Evolutionary conservation across 2,113 vertebrate genomes (phyloP).

Genomic region (Caranx melampygus): DNA sequence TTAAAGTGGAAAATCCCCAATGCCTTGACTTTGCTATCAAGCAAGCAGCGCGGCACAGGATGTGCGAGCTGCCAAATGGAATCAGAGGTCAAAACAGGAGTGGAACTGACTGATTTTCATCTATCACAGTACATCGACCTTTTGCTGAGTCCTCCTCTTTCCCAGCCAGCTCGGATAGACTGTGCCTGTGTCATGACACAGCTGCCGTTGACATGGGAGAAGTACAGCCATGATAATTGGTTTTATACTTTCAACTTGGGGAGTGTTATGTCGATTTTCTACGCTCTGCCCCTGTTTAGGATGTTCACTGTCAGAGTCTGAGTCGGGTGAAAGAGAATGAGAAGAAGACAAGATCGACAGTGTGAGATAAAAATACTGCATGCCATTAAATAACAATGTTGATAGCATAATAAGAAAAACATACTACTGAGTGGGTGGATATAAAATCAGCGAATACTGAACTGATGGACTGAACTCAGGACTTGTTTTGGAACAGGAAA

Average conservation of each 20-base stretch:
- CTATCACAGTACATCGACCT: constrained; percentile 45
- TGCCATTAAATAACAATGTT: constrained; percentile 5
- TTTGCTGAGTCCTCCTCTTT: constrained; percentile 39
- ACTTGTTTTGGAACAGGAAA: constrained; percentile 47
- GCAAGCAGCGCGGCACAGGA: constrained; percentile 45
- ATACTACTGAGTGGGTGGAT: neutral
- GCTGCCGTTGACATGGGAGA: constrained; percentile 61
- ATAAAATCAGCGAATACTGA: constrained; percentile 6
- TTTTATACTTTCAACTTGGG: constrained; percentile 45
- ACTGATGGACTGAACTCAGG: neutral
- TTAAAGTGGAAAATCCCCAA: constrained; percentile 41
- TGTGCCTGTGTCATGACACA: constrained; percentile 50
- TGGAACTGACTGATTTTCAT: constrained; percentile 42
- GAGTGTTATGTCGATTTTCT: constrained; percentile 33
- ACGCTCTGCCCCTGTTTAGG: constrained; percentile 6
- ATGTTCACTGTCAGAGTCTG: neutral
- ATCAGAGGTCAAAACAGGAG: constrained; percentile 56
- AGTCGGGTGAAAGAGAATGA: constrained; percentile 1
- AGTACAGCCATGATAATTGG: constrained; percentile 44
- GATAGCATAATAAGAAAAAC: neutral
- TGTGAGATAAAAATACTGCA: neutral
- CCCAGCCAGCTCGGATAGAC: constrained; percentile 51
- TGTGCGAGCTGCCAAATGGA: constrained; percentile 44
- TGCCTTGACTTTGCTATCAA: constrained; percentile 23
- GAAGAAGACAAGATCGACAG: constrained; percentile 1